Conservation (phyloP, 2,113 vertebrate species). For the Bettongia penicillata region DNA sequence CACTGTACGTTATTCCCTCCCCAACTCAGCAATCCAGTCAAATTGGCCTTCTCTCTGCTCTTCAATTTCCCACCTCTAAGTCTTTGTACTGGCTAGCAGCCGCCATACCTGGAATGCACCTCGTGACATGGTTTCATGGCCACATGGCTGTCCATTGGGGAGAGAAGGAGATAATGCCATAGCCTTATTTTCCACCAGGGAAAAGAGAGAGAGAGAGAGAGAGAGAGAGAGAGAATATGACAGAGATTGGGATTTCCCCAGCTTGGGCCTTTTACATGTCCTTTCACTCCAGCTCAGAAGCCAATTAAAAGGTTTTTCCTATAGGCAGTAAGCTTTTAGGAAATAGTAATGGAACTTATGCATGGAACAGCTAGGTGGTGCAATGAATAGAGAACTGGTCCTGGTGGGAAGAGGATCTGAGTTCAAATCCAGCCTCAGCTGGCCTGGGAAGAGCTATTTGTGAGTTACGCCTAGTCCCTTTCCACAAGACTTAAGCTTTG, state of each 20-base stretch:
- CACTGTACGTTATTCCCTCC: too few relatives aligned
- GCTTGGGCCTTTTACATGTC: not conserved
- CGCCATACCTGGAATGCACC: too few relatives aligned
- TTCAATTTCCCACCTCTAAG: too few relatives aligned
- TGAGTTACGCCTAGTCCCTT: not conserved
- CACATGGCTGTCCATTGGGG: not conserved
- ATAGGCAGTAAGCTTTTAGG: not conserved
- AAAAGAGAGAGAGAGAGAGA: too few relatives aligned
- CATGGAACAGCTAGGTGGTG: too few relatives aligned
- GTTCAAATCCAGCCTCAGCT: not conserved
- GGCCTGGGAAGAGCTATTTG: not conserved
- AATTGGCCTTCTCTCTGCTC: too few relatives aligned
- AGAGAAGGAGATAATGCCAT: not conserved
- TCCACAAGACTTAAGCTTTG: not conserved
- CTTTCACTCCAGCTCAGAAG: not conserved
- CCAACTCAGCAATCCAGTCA: too few relatives aligned
- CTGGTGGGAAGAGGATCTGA: not conserved
- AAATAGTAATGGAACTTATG: not conserved
- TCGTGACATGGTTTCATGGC: not conserved
- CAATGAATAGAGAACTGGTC: too few relatives aligned
- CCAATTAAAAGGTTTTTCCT: not conserved
- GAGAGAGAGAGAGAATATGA: not conserved
- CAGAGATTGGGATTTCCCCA: not conserved
- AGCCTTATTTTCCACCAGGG: not conserved
- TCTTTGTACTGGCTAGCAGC: too few relatives aligned